Percentiles rank a stretch among this genome's conserved stretches.
Evolutionary conservation across 2,113 vertebrate species (phyloP).

Genomic region (Phycodurus eques): DNA sequence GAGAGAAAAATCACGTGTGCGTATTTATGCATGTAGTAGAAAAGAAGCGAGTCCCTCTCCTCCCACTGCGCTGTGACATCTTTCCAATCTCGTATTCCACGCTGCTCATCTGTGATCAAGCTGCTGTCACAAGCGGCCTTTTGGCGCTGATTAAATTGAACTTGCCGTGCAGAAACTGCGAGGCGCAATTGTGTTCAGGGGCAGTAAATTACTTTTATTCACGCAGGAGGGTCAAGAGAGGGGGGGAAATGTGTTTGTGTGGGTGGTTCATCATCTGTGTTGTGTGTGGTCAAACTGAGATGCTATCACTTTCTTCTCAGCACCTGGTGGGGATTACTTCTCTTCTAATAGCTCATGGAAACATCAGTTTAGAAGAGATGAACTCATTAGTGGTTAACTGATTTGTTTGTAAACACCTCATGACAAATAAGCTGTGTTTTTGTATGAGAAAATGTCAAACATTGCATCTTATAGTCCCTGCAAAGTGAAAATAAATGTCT

Average conservation of each 20-base stretch:
- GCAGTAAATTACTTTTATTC: conserved; percentile 60
- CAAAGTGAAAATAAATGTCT: no score
- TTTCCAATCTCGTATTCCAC: conserved; percentile 33
- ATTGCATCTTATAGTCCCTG: not conserved
- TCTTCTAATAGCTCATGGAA: not conserved
- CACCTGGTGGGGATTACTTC: conserved; percentile 5
- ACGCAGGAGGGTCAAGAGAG: conserved; percentile 26
- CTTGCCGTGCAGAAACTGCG: conserved; percentile 26
- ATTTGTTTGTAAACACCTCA: conserved; percentile 1
- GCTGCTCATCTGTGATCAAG: conserved; percentile 42
- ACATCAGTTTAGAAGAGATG: not conserved
- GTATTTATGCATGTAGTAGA: conserved; percentile 12
- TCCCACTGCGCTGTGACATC: conserved; percentile 20
- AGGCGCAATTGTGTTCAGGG: conserved; percentile 35
- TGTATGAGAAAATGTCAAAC: not conserved
- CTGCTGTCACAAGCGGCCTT: conserved; percentile 35
- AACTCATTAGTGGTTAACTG: not conserved
- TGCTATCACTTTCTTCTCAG: not conserved
- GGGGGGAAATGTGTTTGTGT: conserved; percentile 21
- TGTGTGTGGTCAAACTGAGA: conserved; percentile 17
- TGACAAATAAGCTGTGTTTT: not conserved
- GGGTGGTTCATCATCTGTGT: conserved; percentile 27
- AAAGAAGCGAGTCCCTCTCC: conserved; percentile 20
- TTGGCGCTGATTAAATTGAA: conserved; percentile 51
- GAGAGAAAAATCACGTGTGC: conserved; percentile 42